Percentiles rank a stretch among this genome's conserved stretches.
Conservation (phyloP, 23 tunicate genomes). For the Trididemnum miniatum region DNA sequence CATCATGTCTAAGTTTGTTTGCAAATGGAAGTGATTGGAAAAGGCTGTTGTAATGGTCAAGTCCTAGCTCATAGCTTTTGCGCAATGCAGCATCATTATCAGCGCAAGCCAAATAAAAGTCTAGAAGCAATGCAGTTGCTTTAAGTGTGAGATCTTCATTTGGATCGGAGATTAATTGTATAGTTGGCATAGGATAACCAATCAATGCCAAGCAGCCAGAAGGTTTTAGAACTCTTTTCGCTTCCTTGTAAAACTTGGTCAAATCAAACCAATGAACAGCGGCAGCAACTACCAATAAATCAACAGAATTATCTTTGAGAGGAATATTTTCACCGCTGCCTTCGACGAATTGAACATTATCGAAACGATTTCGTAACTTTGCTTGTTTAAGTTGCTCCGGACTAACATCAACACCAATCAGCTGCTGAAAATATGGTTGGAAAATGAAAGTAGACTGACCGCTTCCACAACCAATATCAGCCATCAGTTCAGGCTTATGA, state of each 20-base stretch:
- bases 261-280: conserved; percentile 55
- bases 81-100: background rate
- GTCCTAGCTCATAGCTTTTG: background rate
- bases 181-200: conserved; percentile 28
- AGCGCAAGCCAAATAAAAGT: background rate
- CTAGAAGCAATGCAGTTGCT: background rate
- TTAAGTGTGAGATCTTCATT: background rate
- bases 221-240: conserved; percentile 33
- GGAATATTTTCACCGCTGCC: conserved; percentile 41
- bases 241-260: conserved; percentile 22
- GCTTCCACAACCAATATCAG: conserved; percentile 61
- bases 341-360: conserved; percentile 29
- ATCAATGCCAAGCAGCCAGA: conserved; percentile 39
- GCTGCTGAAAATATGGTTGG: conserved; percentile 33
- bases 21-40: background rate
- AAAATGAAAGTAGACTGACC: conserved; percentile 52
- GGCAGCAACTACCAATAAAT: conserved; percentile 33
- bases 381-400: conserved; percentile 36
- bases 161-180: background rate
- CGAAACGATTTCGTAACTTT: background rate
- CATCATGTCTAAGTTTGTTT: background rate
- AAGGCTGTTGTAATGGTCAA: background rate
- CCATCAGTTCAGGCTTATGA: conserved; percentile 22
- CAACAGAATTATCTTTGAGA: no score
- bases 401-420: conserved; percentile 38